phyloP scores from a whole-genome alignment of 2,888 invertebrate genomes.

The Synanthedon myopaeformis region DNA sequence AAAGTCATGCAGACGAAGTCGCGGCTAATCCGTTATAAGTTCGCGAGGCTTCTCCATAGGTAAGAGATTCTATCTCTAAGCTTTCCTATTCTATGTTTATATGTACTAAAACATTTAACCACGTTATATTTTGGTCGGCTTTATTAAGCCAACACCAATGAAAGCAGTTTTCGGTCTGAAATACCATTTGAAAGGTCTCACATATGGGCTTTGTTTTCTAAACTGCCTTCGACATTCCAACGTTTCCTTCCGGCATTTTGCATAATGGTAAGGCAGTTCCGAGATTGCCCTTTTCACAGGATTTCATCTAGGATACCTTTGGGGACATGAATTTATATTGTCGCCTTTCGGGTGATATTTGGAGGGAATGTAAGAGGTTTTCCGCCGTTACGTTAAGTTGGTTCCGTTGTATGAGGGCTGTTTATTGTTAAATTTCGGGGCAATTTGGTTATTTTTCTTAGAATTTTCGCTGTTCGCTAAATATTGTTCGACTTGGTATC shows the following conservation, averaged over 20 bases:
- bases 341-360: constrained; percentile 1
- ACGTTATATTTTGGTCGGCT: constrained; percentile 2
- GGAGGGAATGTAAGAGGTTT: neutral
- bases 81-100: too few species aligned
- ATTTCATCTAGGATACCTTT: constrained; percentile 20
- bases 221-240: constrained; percentile 30
- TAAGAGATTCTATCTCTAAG: too few species aligned
- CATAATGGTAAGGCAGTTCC: constrained; percentile 21
- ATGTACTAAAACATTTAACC: constrained; percentile 1
- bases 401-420: neutral
- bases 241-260: constrained; percentile 21
- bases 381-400: neutral
- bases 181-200: constrained; percentile 15
- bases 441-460: too few species aligned
- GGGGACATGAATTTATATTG: constrained; percentile 29
- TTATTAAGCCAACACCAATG: constrained; percentile 5
- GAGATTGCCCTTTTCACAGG: constrained; percentile 20
- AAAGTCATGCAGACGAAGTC: too few species aligned
- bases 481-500: too few species aligned
- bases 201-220: constrained; percentile 27
- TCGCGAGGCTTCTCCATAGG: too few species aligned
- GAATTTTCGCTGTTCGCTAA: too few species aligned
- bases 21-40: too few species aligned
- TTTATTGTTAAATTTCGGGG: too few species aligned
- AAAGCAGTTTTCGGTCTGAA: constrained; percentile 14